Evolutionary conservation across 2,113 vertebrate species (phyloP), one percentile per base, ranked within the genome.

Genomic region (Triplophysa rosa): DNA sequence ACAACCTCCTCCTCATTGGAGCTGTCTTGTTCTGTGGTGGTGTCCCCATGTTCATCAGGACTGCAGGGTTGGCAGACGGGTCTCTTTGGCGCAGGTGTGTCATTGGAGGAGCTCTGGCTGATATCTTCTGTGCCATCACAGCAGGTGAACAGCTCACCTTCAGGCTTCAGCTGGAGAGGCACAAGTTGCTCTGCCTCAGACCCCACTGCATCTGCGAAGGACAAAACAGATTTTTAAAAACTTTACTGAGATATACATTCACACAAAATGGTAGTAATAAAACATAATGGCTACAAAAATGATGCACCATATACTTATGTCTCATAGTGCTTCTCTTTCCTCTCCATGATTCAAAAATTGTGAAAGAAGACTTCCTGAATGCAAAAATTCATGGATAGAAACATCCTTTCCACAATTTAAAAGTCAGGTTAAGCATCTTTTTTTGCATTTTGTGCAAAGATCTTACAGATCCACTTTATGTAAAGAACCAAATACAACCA

Each of bases 61-160:
- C 63, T 83, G 80, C 93, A 93, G 83, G 92, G 89, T 69, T 87
- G 90, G 74, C 93, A 93, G 67, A 91, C 62, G 0, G 85, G 17
- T 83, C 87, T 88, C 82, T 91, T 90, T 0, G 93, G 92, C 63
- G 92, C 91, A 0, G 93, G 93, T 0, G 93, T 94, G 84, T 94
- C 93, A 0, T 94, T 94, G 64, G 93, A 94, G 65, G 92, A 89
- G 76, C 87, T 93, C 81, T 88, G 91, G 80, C 86, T 89, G 2
- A 82, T 87, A 42, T 92, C 89, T 47, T 91, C 89, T 14, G 88
- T 72, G 59, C 87, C 49, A 49, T 91, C 89, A 77, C 92, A 93
- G 26, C 91, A 92, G 69, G 91, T 73, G 80, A 92, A 93, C 54
- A 90, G 83, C 58, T 88, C 82, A 10, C 67, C 87, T 24, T 93